Base-by-base conservation (phyloP, 2,888 invertebrate species). In the Lissonota sp. region DNA sequence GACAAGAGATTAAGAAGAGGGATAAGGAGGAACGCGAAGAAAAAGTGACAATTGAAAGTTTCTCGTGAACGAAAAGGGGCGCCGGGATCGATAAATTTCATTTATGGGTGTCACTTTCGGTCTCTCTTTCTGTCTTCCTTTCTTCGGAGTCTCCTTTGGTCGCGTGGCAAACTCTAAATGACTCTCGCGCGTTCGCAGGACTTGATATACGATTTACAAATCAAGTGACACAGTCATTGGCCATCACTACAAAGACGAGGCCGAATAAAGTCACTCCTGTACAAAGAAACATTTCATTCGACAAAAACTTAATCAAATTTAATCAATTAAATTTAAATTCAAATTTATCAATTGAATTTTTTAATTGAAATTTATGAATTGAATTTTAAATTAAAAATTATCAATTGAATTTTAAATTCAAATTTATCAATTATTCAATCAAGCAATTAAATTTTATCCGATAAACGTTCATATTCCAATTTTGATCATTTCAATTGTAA, bases 41-140 rank as follows among this genome's bases (percentile, higher is more conserved):
- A 79, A 69, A 67, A 73, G 67, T 49, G 16, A 77, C 8, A 5
- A 16, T 39, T 37, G 64, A 60, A 4, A 53, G 8, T 67, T 42
- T 72, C 58, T 57, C 42, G 16, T 51, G 53, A 53, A 46, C 44
- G 5, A 7, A 26, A 62, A 57, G 64, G 58, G 46, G 49, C 26
- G 49, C 26, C 40, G 40, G 58, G 26, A 60, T 80, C 71, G 75
- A 80, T 80, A 80, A 80, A 76, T 80, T 80, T 72, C 75, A 46
- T 75, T 62, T 71, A 79, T 44, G 62, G 58, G 44, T 73, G 66
- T 66, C 57, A 79, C 62, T 74, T 55, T 81, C 46, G 60, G 55
- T 53, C 79, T 81, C 74, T 70, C 16, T 26, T 3, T 3, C 26
- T 26, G 26, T 40, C 26, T 71, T 44, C 16, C 40, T 60, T 10